Conservation (phyloP, 2,797 vertebrate species). For the Chloroceryle inda region DNA sequence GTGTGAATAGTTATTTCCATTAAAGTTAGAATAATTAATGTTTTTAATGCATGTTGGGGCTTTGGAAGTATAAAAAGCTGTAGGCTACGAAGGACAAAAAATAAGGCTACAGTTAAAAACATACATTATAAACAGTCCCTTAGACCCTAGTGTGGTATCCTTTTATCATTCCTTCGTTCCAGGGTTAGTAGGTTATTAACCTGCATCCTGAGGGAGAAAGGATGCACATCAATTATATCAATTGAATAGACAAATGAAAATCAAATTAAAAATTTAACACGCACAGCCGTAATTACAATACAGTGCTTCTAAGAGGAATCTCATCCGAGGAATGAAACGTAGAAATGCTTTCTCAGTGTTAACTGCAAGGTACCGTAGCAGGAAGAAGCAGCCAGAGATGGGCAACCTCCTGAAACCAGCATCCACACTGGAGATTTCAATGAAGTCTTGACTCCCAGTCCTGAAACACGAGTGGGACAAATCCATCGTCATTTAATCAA, state of each 20-base stretch:
- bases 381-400: not conserved
- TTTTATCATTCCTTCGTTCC: constrained; percentile 67
- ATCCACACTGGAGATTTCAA: not conserved
- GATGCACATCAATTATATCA: constrained; percentile 72
- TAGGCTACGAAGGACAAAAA: constrained; percentile 39
- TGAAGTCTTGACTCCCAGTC: not conserved
- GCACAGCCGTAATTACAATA: constrained; percentile 47
- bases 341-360: constrained; percentile 39
- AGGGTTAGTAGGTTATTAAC: constrained; percentile 77
- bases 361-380: constrained; percentile 10
- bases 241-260: constrained; percentile 77
- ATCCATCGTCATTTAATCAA: not conserved
- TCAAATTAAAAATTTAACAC: constrained; percentile 78
- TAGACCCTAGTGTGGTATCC: constrained; percentile 58
- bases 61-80: constrained; percentile 50
- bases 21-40: constrained; percentile 66
- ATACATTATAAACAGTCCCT: constrained; percentile 59
- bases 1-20: constrained; percentile 7
- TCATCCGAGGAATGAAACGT: not conserved
- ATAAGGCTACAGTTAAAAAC: constrained; percentile 44
- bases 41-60: constrained; percentile 38
- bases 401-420: not conserved
- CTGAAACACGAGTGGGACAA: constrained; percentile 23
- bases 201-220: constrained; percentile 57
- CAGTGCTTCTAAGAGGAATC: constrained; percentile 53